Evolutionary conservation across 2,888 invertebrate genomes (phyloP), one percentile per base, ranked within the genome.

Genomic region (Pemphredon lugubris): DNA sequence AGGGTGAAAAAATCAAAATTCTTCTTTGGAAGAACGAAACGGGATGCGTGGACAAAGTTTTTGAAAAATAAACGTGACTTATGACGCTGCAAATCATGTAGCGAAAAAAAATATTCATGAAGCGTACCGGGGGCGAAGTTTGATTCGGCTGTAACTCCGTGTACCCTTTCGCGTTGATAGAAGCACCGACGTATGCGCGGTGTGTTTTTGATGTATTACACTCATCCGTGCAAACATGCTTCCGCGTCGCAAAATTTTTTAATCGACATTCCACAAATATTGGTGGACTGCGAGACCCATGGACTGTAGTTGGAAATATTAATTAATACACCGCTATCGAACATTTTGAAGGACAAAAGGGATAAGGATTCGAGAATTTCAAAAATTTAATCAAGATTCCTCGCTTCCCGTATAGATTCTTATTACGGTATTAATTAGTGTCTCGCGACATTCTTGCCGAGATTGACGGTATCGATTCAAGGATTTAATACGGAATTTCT

Each of bases 331-430:
- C 26, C 21, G 37, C 18, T 45, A 45, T 51, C 42, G 44, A 42
- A 21, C 48, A 18, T 18, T 13, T 1, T 2, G 54, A 53, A 69
- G 59, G 53, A 47, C 37, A 45, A 34, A 68, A 68, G 26, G 7
- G 59, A 67, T 69, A 68, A 67, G 48, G 59, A 54, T 53, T 20
- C 34, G 11, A 32, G 58, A 67, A 69, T 69, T 51, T 26, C 40
- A 53, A 54, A 48, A 39, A 68, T 69, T 68, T 59, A 47, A 68
- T 68, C 40, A 54, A 40, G 51, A n/a, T n/a, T n/a, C n/a, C 37
- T 4, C 20, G 14, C 44, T 47, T 47, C 32, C 53, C 20, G 7
- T 21, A 5, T 20, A 7, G 45, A 53, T 39, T 13, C 47, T 45
- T 11, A 39, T 32, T 18, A n/a, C n/a, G n/a, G n/a, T n/a, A n/a